These are phyloP conservation scores for Leptothorax acervorum DNA, from an alignment of 2,888 invertebrate genomes.

Conservation along the genomic window DNA sequence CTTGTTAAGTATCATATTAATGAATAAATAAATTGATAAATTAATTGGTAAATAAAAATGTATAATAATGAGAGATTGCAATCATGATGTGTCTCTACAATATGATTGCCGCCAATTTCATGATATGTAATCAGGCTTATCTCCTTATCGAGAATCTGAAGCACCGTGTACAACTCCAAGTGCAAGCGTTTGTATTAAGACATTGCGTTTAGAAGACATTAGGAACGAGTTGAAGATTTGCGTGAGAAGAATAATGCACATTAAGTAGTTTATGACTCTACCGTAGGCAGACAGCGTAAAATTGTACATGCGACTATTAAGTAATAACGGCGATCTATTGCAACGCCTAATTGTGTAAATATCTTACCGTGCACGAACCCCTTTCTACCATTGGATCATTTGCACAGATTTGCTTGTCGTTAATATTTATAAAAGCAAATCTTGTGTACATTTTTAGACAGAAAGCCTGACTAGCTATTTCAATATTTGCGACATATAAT, in stretches of 20 bases:
- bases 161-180: background rate
- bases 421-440: conserved; percentile 29
- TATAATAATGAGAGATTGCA: background rate
- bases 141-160: background rate
- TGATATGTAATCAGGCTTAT: background rate
- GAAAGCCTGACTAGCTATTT: conserved; percentile 85
- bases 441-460: conserved; percentile 25
- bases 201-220: background rate
- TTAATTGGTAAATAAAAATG: background rate
- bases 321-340: background rate
- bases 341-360: conserved; percentile 10
- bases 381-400: conserved; percentile 51
- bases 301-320: conserved; percentile 10
- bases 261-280: conserved; percentile 17
- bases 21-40: conserved; percentile 6
- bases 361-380: conserved; percentile 71
- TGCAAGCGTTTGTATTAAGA: background rate
- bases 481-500: conserved; percentile 87
- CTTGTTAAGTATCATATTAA: background rate
- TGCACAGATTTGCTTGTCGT: conserved; percentile 69
- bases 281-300: background rate
- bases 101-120: background rate
- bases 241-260: conserved; percentile 23
- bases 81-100: background rate
- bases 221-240: conserved; percentile 1